These are phyloP conservation scores for Furnarius figulus DNA, from an alignment of 2,113 vertebrate species.

Conservation along the genomic window DNA sequence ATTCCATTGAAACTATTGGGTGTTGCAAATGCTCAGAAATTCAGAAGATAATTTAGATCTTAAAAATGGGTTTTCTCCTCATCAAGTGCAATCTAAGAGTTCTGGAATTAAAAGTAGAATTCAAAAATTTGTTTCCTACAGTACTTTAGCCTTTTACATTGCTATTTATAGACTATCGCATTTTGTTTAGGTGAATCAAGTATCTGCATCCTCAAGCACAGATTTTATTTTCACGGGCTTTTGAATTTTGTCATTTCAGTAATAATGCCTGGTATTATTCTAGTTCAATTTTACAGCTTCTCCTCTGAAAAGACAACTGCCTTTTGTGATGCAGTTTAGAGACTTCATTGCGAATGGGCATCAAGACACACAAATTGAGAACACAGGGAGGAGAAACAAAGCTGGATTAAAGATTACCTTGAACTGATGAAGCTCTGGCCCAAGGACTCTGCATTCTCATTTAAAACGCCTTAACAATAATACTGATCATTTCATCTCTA, in stretches of 20 bases:
- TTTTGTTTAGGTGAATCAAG: slow-evolving; percentile 31
- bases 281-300: background rate
- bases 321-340: slow-evolving; percentile 40
- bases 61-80: background rate
- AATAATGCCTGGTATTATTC: slow-evolving; percentile 7
- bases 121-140: background rate
- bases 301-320: background rate
- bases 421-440: slow-evolving; percentile 29
- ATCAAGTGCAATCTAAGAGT: background rate
- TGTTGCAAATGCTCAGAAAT: background rate
- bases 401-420: slow-evolving; percentile 46
- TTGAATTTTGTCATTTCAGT: slow-evolving; percentile 20
- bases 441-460: slow-evolving; percentile 46
- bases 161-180: background rate
- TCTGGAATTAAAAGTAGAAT: slow-evolving; percentile 1
- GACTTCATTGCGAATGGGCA: background rate
- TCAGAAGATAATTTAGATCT: background rate
- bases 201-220: background rate
- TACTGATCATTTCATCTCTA: slow-evolving; percentile 43
- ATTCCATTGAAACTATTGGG: background rate
- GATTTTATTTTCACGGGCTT: slow-evolving; percentile 5
- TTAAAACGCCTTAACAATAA: slow-evolving; percentile 44
- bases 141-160: background rate
- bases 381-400: slow-evolving; percentile 27
- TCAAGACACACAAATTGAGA: slow-evolving; percentile 33